Base-by-base conservation (phyloP, 2,888 invertebrate species). In the Electrophaes corylata region DNA sequence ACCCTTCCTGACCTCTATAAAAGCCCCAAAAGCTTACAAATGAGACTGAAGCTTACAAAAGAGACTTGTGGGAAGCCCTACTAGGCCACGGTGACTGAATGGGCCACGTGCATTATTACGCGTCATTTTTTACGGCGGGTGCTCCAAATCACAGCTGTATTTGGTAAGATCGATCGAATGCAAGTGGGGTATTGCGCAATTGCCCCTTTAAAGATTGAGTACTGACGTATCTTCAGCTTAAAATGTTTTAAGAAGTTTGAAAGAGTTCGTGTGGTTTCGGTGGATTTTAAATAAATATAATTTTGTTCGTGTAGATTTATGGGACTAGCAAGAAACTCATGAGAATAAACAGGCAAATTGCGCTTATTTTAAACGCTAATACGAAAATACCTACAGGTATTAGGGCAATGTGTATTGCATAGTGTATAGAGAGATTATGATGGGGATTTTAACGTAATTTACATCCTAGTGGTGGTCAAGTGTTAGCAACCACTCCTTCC, bases 21-120 rank as follows among this genome's bases (percentile, higher is more conserved):
- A 37, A 51, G 31, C 23, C 39, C 58, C 57, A 1, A 46, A 57
- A 58, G 40, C 19, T 43, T 23, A 47, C 39, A 49, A 56, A 56
- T 49, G 45, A 39, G 56, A 56, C 35, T 23, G 39, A 50, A 58
- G 40, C 19, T 43, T 23, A 47, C 39, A 49, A 56, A 56, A 44
- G 45, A 39, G 56, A 56, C 35, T 58, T 67, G 58, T 65, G 66
- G 65, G 68, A 65, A 66, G 58, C 39, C 46, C 64, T 58, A 49
- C 1, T 62, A 55, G 64, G 64, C 57, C 59, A 65, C 14, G 56
- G 56, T 57, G 53, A 51, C 55, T 50, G 37, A 60, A 60, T 55
- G 57, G 53, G 55, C 57, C 65, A 65, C 62, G 65, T 64, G 64
- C 50, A 53, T 37, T 29, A 53, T 23, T 57, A 40, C 56, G 60